A percentile compares a stretch with the other conserved stretches of the same genome.
Evolutionary conservation across 2,888 invertebrate species (phyloP).

Genomic region (Cephus rjabovi): DNA sequence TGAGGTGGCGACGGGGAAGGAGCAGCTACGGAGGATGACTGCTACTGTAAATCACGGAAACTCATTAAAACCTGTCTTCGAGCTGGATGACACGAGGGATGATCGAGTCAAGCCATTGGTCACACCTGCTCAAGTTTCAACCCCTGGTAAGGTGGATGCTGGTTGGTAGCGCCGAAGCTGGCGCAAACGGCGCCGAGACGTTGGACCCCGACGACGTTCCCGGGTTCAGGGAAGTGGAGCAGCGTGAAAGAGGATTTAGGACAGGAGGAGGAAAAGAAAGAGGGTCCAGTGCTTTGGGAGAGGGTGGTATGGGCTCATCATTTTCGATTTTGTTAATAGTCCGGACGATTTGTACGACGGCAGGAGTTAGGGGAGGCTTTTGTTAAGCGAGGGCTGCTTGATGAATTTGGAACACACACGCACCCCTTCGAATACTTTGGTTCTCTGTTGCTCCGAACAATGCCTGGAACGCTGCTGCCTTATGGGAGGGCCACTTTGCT

Average conservation of each 20-base stretch:
- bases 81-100: too few species aligned
- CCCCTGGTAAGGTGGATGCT: too few species aligned
- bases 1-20: too few species aligned
- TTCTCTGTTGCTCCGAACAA: too few species aligned
- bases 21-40: too few species aligned
- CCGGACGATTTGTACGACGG: constrained; percentile 14
- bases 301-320: constrained; percentile 5
- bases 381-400: constrained; percentile 17
- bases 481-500: neutral
- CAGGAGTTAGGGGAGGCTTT: constrained; percentile 9
- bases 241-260: too few species aligned
- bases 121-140: too few species aligned
- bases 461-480: neutral
- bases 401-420: constrained; percentile 23
- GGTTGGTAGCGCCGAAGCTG: too few species aligned
- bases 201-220: neutral
- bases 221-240: too few species aligned
- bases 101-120: too few species aligned
- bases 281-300: neutral
- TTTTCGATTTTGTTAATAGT: constrained; percentile 21
- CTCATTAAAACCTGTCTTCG: too few species aligned
- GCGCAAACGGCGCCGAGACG: neutral
- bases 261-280: neutral
- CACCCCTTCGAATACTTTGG: constrained; percentile 4
- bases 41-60: too few species aligned